Base-by-base conservation (phyloP, 1,140 invertebrate species). In the Scaptomyza pallida region DNA sequence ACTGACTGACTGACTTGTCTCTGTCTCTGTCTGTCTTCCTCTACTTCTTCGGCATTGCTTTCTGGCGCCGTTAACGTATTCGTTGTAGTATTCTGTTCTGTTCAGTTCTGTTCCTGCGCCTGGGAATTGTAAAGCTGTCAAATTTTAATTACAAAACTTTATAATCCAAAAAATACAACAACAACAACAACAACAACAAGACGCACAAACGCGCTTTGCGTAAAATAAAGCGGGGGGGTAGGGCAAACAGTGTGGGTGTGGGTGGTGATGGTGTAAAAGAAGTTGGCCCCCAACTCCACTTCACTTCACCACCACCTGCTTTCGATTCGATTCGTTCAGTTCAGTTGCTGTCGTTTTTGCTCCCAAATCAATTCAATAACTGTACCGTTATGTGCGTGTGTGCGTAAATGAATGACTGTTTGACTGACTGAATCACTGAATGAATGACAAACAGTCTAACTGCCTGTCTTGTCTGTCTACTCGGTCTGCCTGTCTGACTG, bases 121-220 rank as follows among this genome's bases (percentile, higher is more conserved):
- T 86, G 81, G 81, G 82, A 88, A 88, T 88, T 88, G 82, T 88
- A 88, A 88, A 88, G 82, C 82, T 88, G 82, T 88, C 82, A 88
- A 88, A 88, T 88, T 88, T 88, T 88, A 88, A 88, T 88, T 88
- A 88, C 82, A 88, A 88, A 88, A 88, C 82, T 88, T 88, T 88
- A 88, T 88, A 88, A 88, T 88, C 82, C 82, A 88, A 88, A 88
- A 88, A 88, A 78, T 82, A 88, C 72, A 77, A 71, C 60, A 77
- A 76, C 81, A 86, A 72, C 60, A n/a, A n/a, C n/a, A 76, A 76
- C 81, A 86, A 72, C 61, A 75, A 40, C 12, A 40, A 23, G 57
- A 47, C 62, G 40, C 43, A 59, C 63, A 60, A 60, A 62, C 50
- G 65, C 65, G 30, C 48, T 17, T 35, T 23, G 9, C 13, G n/a